These are phyloP conservation scores for Sarcophaga variegata DNA, from an alignment of 2,888 invertebrate species.

Conservation along the genomic window DNA sequence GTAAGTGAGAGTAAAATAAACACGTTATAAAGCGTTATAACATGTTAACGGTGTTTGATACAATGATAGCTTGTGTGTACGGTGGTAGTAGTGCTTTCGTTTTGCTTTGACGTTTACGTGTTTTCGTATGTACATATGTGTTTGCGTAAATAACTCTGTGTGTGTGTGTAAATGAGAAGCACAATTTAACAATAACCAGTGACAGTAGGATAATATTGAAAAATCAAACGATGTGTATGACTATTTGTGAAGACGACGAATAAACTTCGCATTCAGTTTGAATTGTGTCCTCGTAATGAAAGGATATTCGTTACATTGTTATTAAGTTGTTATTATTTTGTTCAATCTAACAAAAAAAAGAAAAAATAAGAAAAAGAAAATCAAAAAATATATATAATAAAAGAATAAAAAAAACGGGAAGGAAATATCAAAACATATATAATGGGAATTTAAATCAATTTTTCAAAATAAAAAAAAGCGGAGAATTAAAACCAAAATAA, in stretches of 20 bases:
- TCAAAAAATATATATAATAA: constrained; percentile 11
- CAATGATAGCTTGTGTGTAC: no score
- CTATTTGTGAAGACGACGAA: constrained; percentile 81
- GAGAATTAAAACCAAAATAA: no score
- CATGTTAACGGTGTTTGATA: not conserved
- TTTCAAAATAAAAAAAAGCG: no score
- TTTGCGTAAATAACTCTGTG: not conserved
- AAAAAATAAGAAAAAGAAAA: constrained; percentile 50
- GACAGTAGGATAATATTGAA: constrained; percentile 61
- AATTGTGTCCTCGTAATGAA: constrained; percentile 82
- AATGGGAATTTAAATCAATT: constrained; percentile 62
- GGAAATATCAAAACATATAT: no score
- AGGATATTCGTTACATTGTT: constrained; percentile 82
- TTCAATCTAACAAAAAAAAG: constrained; percentile 73
- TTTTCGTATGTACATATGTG: not conserved
- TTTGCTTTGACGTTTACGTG: not conserved
- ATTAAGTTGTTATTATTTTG: constrained; percentile 82
- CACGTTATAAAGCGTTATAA: constrained; percentile 43
- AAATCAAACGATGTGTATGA: constrained; percentile 72
- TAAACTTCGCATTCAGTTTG: constrained; percentile 81
- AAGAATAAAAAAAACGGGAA: constrained; percentile 59
- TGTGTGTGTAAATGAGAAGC: constrained; percentile 49
- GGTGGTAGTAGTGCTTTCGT: not conserved
- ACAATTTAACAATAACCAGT: constrained; percentile 65
- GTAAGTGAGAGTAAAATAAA: constrained; percentile 12